Evolutionary conservation across 2,113 vertebrate genomes (phyloP).

Genomic region (Pseudorectes ferrugineus): DNA sequence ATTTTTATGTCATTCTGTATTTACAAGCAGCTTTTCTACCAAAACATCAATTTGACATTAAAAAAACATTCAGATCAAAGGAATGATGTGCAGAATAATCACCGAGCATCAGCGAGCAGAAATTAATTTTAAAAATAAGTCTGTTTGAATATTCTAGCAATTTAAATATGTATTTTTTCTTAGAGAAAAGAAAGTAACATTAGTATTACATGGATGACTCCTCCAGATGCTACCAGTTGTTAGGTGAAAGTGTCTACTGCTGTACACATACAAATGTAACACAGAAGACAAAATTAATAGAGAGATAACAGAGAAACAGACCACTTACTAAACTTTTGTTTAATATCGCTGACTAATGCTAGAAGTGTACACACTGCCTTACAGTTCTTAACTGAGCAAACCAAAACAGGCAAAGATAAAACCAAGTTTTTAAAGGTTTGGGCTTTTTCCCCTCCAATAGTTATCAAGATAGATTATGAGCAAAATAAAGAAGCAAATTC

Average conservation of each 20-base stretch:
- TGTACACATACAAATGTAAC: background rate
- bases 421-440: background rate
- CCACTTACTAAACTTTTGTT: background rate
- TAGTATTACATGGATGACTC: background rate
- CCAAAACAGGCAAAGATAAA: background rate
- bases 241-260: background rate
- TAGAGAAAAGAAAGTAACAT: background rate
- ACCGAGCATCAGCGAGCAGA: background rate
- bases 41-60: conserved; percentile 1
- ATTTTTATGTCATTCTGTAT: conserved; percentile 32
- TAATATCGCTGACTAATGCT: background rate
- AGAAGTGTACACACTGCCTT: background rate
- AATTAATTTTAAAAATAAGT: background rate
- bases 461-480: background rate
- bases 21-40: conserved; percentile 27
- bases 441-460: background rate
- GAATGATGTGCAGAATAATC: background rate
- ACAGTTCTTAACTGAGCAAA: background rate
- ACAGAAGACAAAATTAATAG: background rate
- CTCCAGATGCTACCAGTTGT: background rate
- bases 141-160: background rate
- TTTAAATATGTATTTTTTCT: background rate
- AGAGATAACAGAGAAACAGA: background rate
- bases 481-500: background rate
- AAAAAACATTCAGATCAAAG: background rate